Conservation (phyloP, 2,797 vertebrate species). For the Melanotaenia pygmaea region DNA sequence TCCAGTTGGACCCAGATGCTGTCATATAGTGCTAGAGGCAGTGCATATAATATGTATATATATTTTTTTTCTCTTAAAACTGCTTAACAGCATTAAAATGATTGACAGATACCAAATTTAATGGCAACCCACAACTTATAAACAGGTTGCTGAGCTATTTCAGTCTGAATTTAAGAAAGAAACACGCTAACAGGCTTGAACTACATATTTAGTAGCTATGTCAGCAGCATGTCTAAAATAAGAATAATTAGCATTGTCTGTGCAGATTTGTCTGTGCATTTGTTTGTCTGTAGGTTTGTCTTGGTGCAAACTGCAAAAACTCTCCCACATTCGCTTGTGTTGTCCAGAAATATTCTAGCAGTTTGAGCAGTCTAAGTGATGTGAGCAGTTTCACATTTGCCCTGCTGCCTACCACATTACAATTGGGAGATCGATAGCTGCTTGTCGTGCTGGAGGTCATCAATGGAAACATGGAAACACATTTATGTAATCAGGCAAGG, state of each 20-base stretch:
- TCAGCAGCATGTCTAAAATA: no score
- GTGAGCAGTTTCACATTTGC: slow-evolving; percentile 48
- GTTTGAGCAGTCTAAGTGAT: slow-evolving; percentile 16
- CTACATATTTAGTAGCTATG: no score
- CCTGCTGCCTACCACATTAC: slow-evolving; percentile 48
- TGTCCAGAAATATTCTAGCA: slow-evolving; percentile 29
- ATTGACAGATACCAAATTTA: neutral
- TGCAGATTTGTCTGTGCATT: neutral
- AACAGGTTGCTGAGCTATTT: neutral
- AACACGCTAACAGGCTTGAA: neutral
- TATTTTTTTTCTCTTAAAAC: no score
- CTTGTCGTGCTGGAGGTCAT: slow-evolving; percentile 68
- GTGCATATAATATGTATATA: no score
- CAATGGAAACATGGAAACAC: slow-evolving; percentile 67
- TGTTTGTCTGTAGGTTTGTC: neutral
- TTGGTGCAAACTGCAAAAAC: neutral
- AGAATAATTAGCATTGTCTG: neutral
- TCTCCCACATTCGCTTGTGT: slow-evolving; percentile 1
- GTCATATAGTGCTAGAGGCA: no score
- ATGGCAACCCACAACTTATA: neutral
- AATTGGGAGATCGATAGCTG: slow-evolving; percentile 67
- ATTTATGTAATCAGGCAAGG: slow-evolving; percentile 71
- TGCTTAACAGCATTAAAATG: neutral
- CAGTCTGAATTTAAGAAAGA: neutral
- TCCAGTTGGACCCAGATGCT: no score